These are phyloP conservation scores for Drosophila pruinosa DNA, from an alignment of 1,140 invertebrate species.

Conservation along the genomic window DNA sequence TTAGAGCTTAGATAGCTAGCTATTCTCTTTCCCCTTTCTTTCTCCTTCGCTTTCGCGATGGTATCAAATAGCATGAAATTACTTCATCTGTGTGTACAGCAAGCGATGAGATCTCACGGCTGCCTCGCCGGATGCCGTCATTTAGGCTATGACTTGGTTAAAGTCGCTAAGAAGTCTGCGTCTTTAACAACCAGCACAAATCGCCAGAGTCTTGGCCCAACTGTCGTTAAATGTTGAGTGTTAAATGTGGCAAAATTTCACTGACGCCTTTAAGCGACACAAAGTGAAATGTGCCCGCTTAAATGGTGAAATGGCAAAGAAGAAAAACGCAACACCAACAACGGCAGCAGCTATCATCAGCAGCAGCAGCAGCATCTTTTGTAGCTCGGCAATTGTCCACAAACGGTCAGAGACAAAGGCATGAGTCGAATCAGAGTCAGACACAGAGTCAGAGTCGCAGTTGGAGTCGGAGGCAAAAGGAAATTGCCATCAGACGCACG, in stretches of 20 bases:
- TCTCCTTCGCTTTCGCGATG: background rate
- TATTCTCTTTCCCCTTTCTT: background rate
- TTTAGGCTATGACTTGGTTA: constrained; percentile 48
- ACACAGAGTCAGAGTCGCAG: background rate
- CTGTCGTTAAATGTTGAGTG: constrained; percentile 32
- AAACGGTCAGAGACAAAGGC: constrained; percentile 19
- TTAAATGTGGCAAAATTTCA: constrained; percentile 52
- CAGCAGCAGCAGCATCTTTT: constrained; percentile 1
- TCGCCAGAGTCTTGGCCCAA: constrained; percentile 13
- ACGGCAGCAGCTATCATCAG: background rate
- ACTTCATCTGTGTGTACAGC: constrained; percentile 52
- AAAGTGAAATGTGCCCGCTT: constrained; percentile 65
- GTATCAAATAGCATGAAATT: constrained; percentile 60
- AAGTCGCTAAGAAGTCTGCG: constrained; percentile 17
- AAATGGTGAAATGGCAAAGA: constrained; percentile 4
- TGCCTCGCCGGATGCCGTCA: constrained; percentile 69
- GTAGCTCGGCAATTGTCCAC: constrained; percentile 13
- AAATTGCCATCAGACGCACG: constrained; percentile 41
- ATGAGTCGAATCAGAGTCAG: constrained; percentile 4
- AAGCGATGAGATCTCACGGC: constrained; percentile 38
- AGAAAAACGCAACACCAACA: background rate
- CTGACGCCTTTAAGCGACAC: constrained; percentile 49
- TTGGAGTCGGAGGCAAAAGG: constrained; percentile 10
- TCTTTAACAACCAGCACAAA: constrained; percentile 6
- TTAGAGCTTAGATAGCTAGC: constrained; percentile 38